Conservation (phyloP, 2,797 vertebrate genomes). For the Rhabdophis nuchalis region DNA sequence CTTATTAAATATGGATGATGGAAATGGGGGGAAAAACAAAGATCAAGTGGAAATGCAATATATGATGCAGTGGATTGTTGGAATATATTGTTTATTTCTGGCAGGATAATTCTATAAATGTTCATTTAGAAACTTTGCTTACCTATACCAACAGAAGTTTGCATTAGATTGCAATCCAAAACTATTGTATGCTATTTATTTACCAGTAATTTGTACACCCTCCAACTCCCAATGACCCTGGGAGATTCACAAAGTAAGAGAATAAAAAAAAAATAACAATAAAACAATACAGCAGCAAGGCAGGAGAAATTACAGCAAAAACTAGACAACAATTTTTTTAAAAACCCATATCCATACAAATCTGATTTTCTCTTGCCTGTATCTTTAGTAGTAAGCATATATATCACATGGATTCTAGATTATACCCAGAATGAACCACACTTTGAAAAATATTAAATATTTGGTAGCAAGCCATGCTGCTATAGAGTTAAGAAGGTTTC, state of each 20-base stretch:
- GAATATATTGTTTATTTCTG: background rate
- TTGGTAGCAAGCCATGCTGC: background rate
- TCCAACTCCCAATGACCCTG: background rate
- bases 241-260: background rate
- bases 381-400: background rate
- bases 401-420: background rate
- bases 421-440: background rate
- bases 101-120: background rate
- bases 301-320: background rate
- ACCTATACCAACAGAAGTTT: background rate
- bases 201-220: background rate
- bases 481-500: background rate
- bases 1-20: background rate
- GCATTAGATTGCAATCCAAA: background rate
- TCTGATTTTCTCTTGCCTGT: background rate
- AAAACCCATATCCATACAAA: background rate
- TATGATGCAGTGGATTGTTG: background rate
- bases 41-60: background rate
- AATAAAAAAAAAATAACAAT: background rate
- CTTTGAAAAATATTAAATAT: background rate
- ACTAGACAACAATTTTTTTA: background rate
- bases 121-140: background rate
- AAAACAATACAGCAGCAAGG: background rate
- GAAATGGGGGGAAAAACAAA: background rate
- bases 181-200: background rate